Evolutionary conservation across 1,140 invertebrate species (phyloP).

Genomic region (Bathynomus jamesi): DNA sequence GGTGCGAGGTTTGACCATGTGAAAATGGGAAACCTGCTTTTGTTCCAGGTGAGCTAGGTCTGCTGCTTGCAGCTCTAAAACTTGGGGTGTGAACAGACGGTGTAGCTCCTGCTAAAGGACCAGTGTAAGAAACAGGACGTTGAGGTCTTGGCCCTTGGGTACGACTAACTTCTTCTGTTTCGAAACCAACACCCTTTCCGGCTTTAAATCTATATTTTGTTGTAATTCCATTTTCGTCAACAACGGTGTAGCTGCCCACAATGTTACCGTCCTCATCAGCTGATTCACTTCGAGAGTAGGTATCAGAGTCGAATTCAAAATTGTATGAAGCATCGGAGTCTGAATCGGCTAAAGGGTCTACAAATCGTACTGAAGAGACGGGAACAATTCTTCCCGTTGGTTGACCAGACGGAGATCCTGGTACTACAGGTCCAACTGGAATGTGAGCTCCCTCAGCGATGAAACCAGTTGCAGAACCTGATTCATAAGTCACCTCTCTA

Average conservation of each 20-base stretch:
- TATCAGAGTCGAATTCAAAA: slow-evolving; percentile 38
- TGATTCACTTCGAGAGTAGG: slow-evolving; percentile 36
- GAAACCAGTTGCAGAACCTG: slow-evolving; percentile 23
- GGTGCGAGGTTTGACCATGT: no score
- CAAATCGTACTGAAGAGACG: background rate
- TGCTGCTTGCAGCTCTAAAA: no score
- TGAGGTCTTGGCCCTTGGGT: no score
- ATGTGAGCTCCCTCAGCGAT: slow-evolving; percentile 24
- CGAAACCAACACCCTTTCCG: slow-evolving; percentile 32
- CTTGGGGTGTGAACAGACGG: no score
- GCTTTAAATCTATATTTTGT: slow-evolving; percentile 26
- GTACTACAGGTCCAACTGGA: slow-evolving; percentile 10
- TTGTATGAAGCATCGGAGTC: slow-evolving; percentile 35
- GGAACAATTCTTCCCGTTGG: slow-evolving; percentile 5
- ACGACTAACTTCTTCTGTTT: slow-evolving; percentile 24
- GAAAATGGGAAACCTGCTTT: no score
- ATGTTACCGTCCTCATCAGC: slow-evolving; percentile 39
- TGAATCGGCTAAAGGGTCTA: slow-evolving; percentile 16
- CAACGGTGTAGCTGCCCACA: slow-evolving; percentile 41
- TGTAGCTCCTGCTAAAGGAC: no score
- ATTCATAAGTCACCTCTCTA: slow-evolving; percentile 12
- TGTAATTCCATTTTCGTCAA: slow-evolving; percentile 35
- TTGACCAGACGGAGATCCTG: background rate
- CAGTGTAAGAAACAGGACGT: no score
- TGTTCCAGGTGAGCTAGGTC: no score